Evolutionary conservation across 2,888 invertebrate genomes (phyloP).

Genomic region (Tholera decimalis): DNA sequence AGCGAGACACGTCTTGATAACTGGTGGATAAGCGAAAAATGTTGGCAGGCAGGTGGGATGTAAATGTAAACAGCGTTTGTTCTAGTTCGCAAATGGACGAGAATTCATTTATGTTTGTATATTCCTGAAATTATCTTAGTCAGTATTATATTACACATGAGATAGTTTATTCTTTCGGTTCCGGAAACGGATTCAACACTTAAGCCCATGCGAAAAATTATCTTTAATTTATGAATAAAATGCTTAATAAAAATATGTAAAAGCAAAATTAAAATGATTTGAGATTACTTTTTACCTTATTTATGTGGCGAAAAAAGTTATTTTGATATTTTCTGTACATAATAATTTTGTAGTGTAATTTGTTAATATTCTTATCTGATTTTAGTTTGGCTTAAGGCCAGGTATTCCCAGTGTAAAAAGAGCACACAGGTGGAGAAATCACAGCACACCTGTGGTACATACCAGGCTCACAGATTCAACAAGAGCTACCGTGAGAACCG

Average conservation of each 20-base stretch:
- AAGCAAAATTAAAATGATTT: no score
- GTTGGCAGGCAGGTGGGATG: neutral
- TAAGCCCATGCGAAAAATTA: no score
- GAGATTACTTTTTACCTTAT: neutral
- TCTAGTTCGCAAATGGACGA: neutral
- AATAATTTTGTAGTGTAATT: no score
- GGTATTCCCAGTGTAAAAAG: neutral
- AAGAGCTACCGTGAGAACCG: constrained; percentile 25
- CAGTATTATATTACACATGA: neutral
- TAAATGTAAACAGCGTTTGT: constrained; percentile 15
- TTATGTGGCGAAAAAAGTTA: neutral
- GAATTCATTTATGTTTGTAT: neutral
- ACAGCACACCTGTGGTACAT: constrained; percentile 42
- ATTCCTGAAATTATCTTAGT: constrained; percentile 11
- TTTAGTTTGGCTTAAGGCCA: neutral
- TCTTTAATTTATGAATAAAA: no score
- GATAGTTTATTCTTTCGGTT: neutral
- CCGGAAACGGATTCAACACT: neutral
- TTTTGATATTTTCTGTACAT: neutral
- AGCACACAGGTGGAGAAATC: constrained; percentile 37
- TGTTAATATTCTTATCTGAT: neutral
- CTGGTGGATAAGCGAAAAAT: constrained; percentile 12
- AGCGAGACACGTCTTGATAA: constrained; percentile 19
- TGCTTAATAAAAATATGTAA: no score
- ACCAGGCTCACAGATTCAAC: constrained; percentile 40